Evolutionary conservation across 2,888 invertebrate species (phyloP).

Genomic region (Blastobasis adustella): DNA sequence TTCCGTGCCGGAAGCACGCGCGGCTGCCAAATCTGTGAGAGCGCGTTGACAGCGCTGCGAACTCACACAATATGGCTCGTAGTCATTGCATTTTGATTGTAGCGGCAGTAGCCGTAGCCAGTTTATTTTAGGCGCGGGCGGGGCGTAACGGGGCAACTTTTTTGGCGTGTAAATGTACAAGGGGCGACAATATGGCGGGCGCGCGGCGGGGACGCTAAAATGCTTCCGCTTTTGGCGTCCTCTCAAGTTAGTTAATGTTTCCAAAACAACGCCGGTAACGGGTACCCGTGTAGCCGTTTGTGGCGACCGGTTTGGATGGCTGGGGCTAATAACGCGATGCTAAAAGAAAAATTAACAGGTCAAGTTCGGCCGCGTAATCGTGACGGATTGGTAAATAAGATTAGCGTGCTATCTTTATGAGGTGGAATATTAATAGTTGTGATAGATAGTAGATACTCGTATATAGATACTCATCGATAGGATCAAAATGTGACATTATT

Average conservation of each 20-base stretch:
- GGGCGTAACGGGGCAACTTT: slow-evolving; percentile 35
- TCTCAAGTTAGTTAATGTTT: slow-evolving; percentile 70
- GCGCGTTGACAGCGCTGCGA: too few species aligned
- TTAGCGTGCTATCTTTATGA: not conserved
- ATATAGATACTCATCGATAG: too few species aligned
- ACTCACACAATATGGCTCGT: too few species aligned
- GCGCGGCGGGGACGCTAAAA: slow-evolving; percentile 48
- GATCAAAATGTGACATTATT: too few species aligned
- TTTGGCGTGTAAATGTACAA: slow-evolving; percentile 47
- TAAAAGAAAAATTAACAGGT: not conserved
- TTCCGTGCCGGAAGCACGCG: too few species aligned
- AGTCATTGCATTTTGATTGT: too few species aligned
- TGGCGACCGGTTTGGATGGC: slow-evolving; percentile 36
- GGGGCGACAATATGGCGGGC: slow-evolving; percentile 45
- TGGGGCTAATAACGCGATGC: slow-evolving; percentile 29
- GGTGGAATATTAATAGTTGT: too few species aligned
- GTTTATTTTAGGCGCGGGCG: not conserved
- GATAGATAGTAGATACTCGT: too few species aligned
- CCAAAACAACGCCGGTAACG: slow-evolving; percentile 60
- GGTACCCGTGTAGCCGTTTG: slow-evolving; percentile 30
- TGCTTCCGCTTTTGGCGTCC: slow-evolving; percentile 68
- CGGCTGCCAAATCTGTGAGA: too few species aligned
- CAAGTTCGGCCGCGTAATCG: not conserved
- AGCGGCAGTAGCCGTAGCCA: too few species aligned
- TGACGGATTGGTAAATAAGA: too few species aligned